Conservation (phyloP, 2,888 invertebrate genomes). For the Drosophila sordidula region DNA sequence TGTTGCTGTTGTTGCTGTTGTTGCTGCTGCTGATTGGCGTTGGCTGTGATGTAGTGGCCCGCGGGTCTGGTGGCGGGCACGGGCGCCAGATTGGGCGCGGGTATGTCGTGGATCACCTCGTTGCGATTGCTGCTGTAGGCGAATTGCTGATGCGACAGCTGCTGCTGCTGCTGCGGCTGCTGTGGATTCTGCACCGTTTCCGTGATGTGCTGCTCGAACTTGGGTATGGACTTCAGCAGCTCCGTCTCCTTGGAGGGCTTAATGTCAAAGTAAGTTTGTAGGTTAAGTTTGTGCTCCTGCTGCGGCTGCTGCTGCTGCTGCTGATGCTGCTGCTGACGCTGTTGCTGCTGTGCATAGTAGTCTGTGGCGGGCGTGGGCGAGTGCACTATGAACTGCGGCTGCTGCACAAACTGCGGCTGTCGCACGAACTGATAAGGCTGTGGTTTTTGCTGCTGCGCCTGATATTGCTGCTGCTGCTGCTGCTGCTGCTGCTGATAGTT, state of each 20-base stretch:
- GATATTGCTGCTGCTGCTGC: conserved; percentile 68
- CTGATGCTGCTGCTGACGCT: conserved; percentile 19
- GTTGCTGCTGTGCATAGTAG: conserved; percentile 48
- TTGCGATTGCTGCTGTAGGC: conserved; percentile 70
- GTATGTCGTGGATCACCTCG: conserved; percentile 84
- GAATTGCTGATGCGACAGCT: conserved; percentile 3
- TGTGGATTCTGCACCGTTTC: conserved; percentile 82
- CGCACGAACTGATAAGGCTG: conserved; percentile 85
- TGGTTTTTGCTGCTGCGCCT: conserved; percentile 73
- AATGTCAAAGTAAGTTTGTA: conserved; percentile 67
- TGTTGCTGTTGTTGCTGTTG: conserved; percentile 37
- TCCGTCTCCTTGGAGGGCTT: conserved; percentile 88
- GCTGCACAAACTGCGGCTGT: conserved; percentile 83
- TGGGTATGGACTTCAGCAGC: conserved; percentile 91
- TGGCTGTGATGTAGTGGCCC: conserved; percentile 74
- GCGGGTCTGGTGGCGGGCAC: conserved; percentile 25
- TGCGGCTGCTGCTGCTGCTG: conserved; percentile 28
- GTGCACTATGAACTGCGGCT: conserved; percentile 74
- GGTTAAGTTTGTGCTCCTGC: conserved; percentile 48
- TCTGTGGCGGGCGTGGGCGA: conserved; percentile 64
- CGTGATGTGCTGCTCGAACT: conserved; percentile 91
- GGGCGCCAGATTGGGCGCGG: conserved; percentile 83
- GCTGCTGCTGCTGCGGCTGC: conserved; percentile 29
- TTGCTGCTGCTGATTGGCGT: conserved; percentile 34
- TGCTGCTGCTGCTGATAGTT: conserved; percentile 77